Evolutionary conservation across 2,797 vertebrate genomes (phyloP), one percentile per base, ranked within the genome.

Genomic region (Botia almorhae): DNA sequence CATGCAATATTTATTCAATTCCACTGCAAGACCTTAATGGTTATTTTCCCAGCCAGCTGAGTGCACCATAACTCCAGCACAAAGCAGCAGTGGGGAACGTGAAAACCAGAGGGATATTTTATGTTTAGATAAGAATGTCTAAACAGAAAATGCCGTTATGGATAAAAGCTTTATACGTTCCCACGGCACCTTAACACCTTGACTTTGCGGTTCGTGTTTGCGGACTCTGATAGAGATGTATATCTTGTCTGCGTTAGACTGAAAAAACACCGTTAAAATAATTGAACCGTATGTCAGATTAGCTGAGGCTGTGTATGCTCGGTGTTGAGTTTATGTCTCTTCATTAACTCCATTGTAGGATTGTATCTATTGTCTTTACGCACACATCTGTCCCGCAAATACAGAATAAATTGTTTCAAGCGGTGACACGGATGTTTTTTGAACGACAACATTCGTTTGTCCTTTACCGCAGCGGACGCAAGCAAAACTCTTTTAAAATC

Each of bases 1-100:
- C 78, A 87, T 87, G 76, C 80, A 89, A 87, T 87, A 89, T 89
- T 87, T 77, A 89, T 86, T 80, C 65, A 39, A 50, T 69, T 77
- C 74, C 51, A 33, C 64, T 74, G 78, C 71, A 76, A 85, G 78
- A 74, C 61, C 83, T 89, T 87, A 87, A 85, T 82, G 81, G 81
- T 78, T 80, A 84, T 87, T 88, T 84, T 82, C 60, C 67, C 72
- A 72, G 65, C 78, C 77, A 81, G 78, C 80, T 85, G 86, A 87
- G 85, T 85, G 81, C 81, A 73, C 80, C 80, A 84, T 88, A 86
- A 85, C 82, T 86, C 84, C 75, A 79, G 74, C 7, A 39, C 78
- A 72, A 83, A 79, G 83, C 50, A 85, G 69, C 39, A 63, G 4
- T 3, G 4, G 69, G 10, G 60, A 83, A 80, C 77, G 81, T 81